These are phyloP conservation scores for Ctena decussata DNA, from an alignment of 2,888 invertebrate genomes.

Conservation along the genomic window DNA sequence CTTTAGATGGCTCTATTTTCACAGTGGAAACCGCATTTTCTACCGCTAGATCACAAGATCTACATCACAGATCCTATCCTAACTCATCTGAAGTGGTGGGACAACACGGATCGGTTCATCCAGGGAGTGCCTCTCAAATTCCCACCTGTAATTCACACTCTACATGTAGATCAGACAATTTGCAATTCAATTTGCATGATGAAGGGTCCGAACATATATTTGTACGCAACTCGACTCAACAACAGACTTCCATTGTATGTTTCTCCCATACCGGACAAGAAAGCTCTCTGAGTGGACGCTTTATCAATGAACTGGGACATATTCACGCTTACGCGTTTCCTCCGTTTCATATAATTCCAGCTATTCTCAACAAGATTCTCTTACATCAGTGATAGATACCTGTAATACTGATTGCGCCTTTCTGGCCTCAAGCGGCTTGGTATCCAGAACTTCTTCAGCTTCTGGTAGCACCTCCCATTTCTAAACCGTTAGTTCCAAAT, in stretches of 20 bases:
- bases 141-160: neutral
- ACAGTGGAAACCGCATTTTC: constrained; percentile 23
- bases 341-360: neutral
- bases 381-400: neutral
- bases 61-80: neutral
- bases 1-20: constrained; percentile 20
- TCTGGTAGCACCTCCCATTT: neutral
- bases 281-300: neutral
- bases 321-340: constrained; percentile 18
- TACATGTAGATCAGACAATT: constrained; percentile 11
- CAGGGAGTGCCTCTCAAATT: constrained; percentile 6
- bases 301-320: neutral
- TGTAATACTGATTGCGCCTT: neutral
- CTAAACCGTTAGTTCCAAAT: neutral
- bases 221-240: neutral
- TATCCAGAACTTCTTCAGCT: neutral
- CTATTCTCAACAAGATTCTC: neutral
- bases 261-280: neutral
- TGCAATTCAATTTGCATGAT: neutral
- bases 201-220: neutral
- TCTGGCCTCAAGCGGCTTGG: neutral
- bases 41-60: neutral
- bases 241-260: neutral
- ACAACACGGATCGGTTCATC: neutral
- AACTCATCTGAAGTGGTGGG: constrained; percentile 16